Percentiles rank a stretch among this genome's conserved stretches.
Evolutionary conservation across 2,113 vertebrate genomes (phyloP).

Genomic region (Columba livia): DNA sequence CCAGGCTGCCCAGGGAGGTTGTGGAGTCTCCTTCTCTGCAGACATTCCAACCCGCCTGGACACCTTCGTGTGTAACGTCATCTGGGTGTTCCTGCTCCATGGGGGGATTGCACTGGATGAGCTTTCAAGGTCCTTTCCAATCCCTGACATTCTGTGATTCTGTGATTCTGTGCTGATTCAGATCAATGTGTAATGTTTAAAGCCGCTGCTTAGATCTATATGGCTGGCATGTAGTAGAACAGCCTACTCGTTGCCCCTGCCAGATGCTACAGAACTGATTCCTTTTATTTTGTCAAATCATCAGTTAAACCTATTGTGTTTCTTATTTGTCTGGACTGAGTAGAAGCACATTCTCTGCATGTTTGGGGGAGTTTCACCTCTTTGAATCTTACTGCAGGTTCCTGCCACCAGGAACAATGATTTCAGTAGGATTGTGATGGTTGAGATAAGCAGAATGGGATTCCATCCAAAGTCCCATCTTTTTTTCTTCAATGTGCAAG

Average conservation of each 20-base stretch:
- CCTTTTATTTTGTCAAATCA: neutral
- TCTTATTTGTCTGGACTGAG: neutral
- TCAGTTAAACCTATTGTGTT: neutral
- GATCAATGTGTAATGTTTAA: neutral
- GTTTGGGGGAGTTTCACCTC: neutral
- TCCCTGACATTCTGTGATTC: too few relatives aligned
- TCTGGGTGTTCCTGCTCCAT: too few relatives aligned
- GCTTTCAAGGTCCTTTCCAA: too few relatives aligned
- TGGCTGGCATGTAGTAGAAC: neutral
- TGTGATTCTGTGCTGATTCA: neutral
- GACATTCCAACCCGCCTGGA: too few relatives aligned
- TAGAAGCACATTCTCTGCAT: neutral
- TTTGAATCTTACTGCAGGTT: neutral
- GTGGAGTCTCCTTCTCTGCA: too few relatives aligned
- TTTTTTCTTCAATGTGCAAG: neutral
- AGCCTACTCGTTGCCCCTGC: neutral
- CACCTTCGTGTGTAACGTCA: too few relatives aligned
- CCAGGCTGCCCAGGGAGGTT: too few relatives aligned
- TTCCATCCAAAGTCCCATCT: neutral
- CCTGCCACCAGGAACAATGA: neutral
- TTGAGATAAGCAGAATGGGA: neutral
- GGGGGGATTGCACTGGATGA: too few relatives aligned
- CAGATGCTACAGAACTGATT: neutral
- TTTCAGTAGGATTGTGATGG: neutral
- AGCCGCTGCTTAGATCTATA: neutral